Base-by-base conservation (phyloP, 2,888 invertebrate genomes). In the Acanthosoma haemorrhoidale region DNA sequence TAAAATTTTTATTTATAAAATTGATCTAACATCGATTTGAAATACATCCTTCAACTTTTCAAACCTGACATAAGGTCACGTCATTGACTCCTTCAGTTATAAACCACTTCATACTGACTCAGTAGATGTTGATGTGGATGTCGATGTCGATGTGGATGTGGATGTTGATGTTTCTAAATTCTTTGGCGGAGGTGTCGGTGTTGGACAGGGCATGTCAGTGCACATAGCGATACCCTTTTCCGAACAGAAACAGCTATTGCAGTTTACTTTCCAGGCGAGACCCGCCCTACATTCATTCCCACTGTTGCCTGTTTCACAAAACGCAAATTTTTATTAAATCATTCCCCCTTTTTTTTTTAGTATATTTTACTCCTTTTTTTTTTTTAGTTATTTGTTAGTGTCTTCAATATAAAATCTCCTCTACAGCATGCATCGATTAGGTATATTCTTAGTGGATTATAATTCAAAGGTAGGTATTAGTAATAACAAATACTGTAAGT, bases 211-310 rank as follows among this genome's bases (percentile, higher is more conserved):
- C 16, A 43, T 66, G 29, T 66, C 66, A 4, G 66, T 66, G 29
- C 66, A 66, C 43, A 66, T 66, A 4, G 66, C 66, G 16, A 66
- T 66, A 18, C 66, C 66, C 38, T 43, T 31, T 18, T 66, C 66
- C 25, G 66, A 66, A 43, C 66, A 66, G 66, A 43, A 66, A 66
- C 66, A 66, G 66, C 66, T 66, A 16, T 66, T 66, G 43, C 66
- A 66, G 32, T 43, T 41, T 36, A 41, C 66, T 32, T 66, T 41
- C 66, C 66, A 66, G 29, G 66, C 41, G 39, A 21, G 21, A n/a
- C 66, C 66, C 15, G 66, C 39, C 32, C 38, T 66, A 43, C 66
- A 66, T 32, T 66, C 66, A 21, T 29, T 31, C 36, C 66, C 66
- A 43, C 66, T 66, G 31, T 66, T 66, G 25, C 43, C 66, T 66